phyloP scores from a whole-genome alignment of 1,140 invertebrate species.

The Drosophila kikkawai region DNA sequence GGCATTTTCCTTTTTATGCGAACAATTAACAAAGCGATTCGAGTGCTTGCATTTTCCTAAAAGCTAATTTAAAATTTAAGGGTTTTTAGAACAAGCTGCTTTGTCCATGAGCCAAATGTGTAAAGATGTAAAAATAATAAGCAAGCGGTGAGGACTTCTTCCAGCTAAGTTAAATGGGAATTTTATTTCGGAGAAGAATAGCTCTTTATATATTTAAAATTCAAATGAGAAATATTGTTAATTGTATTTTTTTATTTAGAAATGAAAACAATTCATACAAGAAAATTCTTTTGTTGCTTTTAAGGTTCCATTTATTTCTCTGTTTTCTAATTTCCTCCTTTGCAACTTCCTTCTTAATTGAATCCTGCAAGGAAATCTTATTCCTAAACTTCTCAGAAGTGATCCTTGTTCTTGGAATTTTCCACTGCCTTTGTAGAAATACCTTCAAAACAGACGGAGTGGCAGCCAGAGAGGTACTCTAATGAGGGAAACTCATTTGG shows the following conservation, averaged over 20 bases:
- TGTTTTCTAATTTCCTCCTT: neutral
- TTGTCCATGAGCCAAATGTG: neutral
- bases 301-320: too few relatives aligned
- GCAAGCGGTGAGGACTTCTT: neutral
- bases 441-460: constrained; percentile 39
- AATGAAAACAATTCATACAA: neutral
- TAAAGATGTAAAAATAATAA: constrained; percentile 15
- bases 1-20: constrained; percentile 23
- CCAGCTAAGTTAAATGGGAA: neutral
- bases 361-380: neutral
- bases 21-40: constrained; percentile 27
- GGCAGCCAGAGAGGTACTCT: constrained; percentile 32
- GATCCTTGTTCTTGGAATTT: neutral
- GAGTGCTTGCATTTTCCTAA: constrained; percentile 12
- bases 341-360: neutral
- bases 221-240: neutral
- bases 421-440: constrained; percentile 11
- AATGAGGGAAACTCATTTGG: constrained; percentile 82
- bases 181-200: neutral
- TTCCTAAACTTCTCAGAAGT: neutral
- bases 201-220: neutral
- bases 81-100: neutral
- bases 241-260: neutral
- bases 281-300: too few relatives aligned
- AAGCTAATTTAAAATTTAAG: constrained; percentile 35